A percentile compares a stretch with the other conserved stretches of the same genome.
Evolutionary conservation across 2,888 invertebrate species (phyloP).

Genomic region (Harpalus rubripes): DNA sequence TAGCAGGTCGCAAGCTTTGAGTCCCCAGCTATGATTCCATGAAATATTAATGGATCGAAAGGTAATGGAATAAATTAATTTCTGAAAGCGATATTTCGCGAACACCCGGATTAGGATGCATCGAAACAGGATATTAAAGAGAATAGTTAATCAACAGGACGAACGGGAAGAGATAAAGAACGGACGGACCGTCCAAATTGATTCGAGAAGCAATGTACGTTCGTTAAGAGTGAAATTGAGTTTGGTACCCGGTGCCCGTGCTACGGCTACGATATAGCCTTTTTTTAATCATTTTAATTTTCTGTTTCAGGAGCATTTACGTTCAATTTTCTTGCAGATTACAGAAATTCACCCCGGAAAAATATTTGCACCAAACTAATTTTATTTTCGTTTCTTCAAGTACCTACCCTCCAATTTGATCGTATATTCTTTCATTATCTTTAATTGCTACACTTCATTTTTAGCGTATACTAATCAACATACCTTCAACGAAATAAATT

Average conservation of each 20-base stretch:
- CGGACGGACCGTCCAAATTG: constrained; percentile 58
- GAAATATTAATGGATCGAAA: constrained; percentile 80
- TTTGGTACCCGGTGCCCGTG: constrained; percentile 35
- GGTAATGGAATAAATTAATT: constrained; percentile 80
- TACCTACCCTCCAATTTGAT: constrained; percentile 24
- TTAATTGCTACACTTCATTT: constrained; percentile 34
- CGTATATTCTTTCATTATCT: constrained; percentile 17
- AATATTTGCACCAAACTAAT: constrained; percentile 21
- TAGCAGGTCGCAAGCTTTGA: constrained; percentile 73
- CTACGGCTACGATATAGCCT: background rate
- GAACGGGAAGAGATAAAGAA: constrained; percentile 59
- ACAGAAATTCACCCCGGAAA: constrained; percentile 46
- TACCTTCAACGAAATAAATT: too few species aligned
- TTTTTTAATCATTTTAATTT: constrained; percentile 61
- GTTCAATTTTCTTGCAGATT: constrained; percentile 61
- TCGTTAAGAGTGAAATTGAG: constrained; percentile 63
- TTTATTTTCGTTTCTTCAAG: constrained; percentile 38
- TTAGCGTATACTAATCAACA: background rate
- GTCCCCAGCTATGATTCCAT: constrained; percentile 76
- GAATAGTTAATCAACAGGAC: constrained; percentile 77
- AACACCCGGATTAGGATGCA: constrained; percentile 74
- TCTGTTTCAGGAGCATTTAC: constrained; percentile 58
- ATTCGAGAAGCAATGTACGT: constrained; percentile 62
- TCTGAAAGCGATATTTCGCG: constrained; percentile 79
- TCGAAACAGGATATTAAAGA: constrained; percentile 78